Evolutionary conservation across 2,888 invertebrate genomes (phyloP).

Genomic region (Mesochorus sp.): DNA sequence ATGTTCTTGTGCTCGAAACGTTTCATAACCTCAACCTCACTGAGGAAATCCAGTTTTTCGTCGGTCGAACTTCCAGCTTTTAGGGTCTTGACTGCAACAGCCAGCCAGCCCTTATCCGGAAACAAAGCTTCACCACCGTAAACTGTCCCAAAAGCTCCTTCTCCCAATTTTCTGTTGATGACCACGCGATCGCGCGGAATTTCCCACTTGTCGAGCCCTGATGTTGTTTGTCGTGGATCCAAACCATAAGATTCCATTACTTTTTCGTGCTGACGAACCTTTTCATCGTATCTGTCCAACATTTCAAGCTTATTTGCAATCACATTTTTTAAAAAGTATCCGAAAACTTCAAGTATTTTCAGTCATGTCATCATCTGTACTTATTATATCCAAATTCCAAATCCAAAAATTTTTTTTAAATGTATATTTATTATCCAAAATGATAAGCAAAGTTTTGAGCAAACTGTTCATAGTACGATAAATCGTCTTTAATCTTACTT

Average conservation of each 20-base stretch:
- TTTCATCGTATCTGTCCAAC: conserved; percentile 87
- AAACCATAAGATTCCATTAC: conserved; percentile 89
- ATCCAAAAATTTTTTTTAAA: no score
- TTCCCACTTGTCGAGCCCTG: conserved; percentile 93
- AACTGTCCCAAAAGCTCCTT: conserved; percentile 96
- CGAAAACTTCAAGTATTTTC: no score
- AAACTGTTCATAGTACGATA: background rate
- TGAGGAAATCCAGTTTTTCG: conserved; percentile 94
- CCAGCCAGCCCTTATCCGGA: conserved; percentile 88
- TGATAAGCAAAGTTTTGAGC: background rate
- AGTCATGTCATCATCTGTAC: no score
- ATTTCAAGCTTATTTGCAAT: no score
- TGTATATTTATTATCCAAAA: no score
- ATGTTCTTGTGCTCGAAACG: conserved; percentile 95
- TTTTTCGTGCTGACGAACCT: conserved; percentile 86
- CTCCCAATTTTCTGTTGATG: conserved; percentile 92
- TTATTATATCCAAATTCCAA: no score
- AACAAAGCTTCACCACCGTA: conserved; percentile 94
- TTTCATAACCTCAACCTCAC: conserved; percentile 97
- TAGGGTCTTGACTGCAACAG: conserved; percentile 94
- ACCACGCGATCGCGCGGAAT: conserved; percentile 92
- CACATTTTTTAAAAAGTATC: no score
- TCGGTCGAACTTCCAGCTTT: conserved; percentile 92
- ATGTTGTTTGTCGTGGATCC: conserved; percentile 83
- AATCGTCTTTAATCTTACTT: conserved; percentile 82